Base-by-base conservation (phyloP, 2,888 invertebrate species). In the Himalopsyche tibetana region DNA sequence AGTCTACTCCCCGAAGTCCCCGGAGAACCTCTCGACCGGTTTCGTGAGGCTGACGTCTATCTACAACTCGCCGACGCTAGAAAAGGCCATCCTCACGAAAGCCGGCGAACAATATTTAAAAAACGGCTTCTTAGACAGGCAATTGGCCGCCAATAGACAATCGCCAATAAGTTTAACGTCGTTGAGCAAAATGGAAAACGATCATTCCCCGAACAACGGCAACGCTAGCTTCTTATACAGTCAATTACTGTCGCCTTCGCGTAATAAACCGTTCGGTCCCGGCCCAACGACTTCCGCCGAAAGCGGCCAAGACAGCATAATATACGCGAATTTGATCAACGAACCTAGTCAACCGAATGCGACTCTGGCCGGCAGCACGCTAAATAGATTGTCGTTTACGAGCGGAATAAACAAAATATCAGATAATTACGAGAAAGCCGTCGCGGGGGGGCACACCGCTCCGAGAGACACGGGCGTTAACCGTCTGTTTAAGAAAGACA, bases 151-250 rank as follows among this genome's bases (percentile, higher is more conserved):
- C 4, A 74, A 38, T 36, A 89, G 90, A 17, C 93, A 93, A 89
- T 93, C 93, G 0, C 90, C 93, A 2, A 92, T 93, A 87, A 93
- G 92, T 88, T 89, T 93, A 17, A 92, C 92, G 92, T 93, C 93
- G 92, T 92, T 93, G 74, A 93, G 93, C 0, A 93, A 93, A 89
- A 91, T 90, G 90, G 93, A 93, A 89, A 91, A 92, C 85, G 90
- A 92, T 85, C 28, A 74, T 74, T 74, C 74, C 5, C 74, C 74
- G 38, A 74, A 36, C 36, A 89, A 91, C 87, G 89, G 85, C 1
- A 93, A 93, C 89, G 93, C 92, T 87, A 93, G 93, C 89, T 93
- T 93, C 88, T 90, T 93, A 2, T 93, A 93, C 89, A 92, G 92
- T 12, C 93, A 93, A 84, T 89, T 93, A 36, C 89, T 93, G 19